These are phyloP conservation scores for Melinopterus prodromus DNA, from an alignment of 2,888 invertebrate genomes.

Conservation along the genomic window DNA sequence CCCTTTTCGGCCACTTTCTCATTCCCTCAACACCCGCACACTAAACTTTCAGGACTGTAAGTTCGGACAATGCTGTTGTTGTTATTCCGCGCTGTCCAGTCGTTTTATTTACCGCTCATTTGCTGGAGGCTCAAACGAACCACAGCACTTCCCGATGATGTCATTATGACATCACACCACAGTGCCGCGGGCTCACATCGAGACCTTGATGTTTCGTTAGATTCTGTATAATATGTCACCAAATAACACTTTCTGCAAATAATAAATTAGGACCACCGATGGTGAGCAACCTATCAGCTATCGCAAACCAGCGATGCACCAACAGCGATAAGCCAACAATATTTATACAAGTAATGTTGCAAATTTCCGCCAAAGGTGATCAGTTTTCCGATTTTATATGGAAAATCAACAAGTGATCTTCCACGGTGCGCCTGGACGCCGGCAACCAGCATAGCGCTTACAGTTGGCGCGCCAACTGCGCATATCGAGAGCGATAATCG, in stretches of 20 bases:
- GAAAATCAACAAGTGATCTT: conserved; percentile 4
- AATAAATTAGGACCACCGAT: background rate
- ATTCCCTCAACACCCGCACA: background rate
- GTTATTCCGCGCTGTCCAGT: background rate
- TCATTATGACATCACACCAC: conserved; percentile 64
- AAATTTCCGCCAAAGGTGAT: background rate
- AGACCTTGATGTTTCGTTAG: conserved; percentile 56
- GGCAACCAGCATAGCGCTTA: background rate
- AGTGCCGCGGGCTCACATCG: conserved; percentile 53
- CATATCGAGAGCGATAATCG: background rate
- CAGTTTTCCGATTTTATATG: background rate
- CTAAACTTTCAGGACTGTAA: background rate
- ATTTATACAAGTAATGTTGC: background rate
- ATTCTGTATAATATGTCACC: conserved; percentile 10
- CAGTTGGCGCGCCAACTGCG: background rate
- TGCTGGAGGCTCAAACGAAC: conserved; percentile 44
- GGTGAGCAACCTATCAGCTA: background rate
- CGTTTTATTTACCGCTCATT: conserved; percentile 12
- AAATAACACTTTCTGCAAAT: conserved; percentile 4
- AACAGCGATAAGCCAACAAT: background rate
- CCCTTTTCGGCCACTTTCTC: conserved; percentile 5
- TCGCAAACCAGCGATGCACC: background rate
- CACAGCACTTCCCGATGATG: conserved; percentile 62
- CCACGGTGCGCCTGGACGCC: background rate
- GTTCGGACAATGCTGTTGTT: background rate